Conservation (phyloP, 2,888 invertebrate genomes). For the Coleophora deauratella region DNA sequence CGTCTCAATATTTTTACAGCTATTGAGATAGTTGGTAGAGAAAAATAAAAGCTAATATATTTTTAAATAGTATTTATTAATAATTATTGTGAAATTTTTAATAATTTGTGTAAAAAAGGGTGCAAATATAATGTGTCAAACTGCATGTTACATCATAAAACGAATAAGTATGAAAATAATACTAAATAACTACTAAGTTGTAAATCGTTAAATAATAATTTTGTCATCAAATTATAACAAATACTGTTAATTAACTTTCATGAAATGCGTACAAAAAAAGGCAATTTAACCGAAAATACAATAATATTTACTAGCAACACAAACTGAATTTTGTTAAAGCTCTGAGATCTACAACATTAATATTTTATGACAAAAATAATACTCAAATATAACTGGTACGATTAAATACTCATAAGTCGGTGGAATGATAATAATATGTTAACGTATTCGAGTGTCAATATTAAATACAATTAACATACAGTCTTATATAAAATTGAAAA, state of each 20-base stretch:
- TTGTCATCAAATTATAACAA: not conserved
- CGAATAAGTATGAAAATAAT: not conserved
- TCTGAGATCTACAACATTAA: conserved; percentile 31
- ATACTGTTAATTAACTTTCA: not conserved
- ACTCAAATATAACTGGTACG: conserved; percentile 52
- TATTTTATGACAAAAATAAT: conserved; percentile 40
- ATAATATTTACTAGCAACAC: not conserved
- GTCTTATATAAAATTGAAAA: conserved; percentile 61
- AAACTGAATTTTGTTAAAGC: conserved; percentile 34
- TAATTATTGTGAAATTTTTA: conserved; percentile 60
- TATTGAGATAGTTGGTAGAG: no score
- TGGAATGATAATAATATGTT: conserved; percentile 53
- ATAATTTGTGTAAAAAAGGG: conserved; percentile 63
- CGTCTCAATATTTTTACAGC: no score
- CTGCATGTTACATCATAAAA: conserved; percentile 46
- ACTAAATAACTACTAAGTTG: not conserved
- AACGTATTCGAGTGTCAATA: conserved; percentile 54
- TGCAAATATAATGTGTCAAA: conserved; percentile 66
- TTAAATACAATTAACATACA: conserved; percentile 54
- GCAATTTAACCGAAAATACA: no score
- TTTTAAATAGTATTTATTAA: not conserved
- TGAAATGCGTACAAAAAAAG: conserved; percentile 12
- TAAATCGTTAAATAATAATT: conserved; percentile 15
- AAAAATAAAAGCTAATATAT: conserved; percentile 15
- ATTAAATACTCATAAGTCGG: conserved; percentile 56